phyloP scores from a whole-genome alignment of 1,140 invertebrate species.

The Micrasema longulum region DNA sequence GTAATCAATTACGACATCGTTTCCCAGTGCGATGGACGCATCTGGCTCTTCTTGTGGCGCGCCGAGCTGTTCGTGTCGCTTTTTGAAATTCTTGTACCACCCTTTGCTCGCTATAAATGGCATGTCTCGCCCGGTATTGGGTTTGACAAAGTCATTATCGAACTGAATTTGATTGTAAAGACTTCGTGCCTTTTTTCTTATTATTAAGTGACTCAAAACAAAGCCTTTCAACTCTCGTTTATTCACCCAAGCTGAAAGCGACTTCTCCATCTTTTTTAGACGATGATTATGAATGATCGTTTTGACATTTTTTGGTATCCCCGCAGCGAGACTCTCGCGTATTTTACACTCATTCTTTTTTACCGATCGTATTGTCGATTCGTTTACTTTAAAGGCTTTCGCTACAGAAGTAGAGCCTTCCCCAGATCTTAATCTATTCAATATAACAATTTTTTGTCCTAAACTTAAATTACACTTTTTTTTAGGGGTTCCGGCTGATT shows the following conservation, averaged over 20 bases:
- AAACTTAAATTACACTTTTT: background rate
- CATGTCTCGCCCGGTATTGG: constrained; percentile 1
- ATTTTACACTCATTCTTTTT: constrained; percentile 21
- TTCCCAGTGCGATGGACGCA: background rate
- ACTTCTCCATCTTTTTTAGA: constrained; percentile 17
- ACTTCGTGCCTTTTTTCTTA: constrained; percentile 17
- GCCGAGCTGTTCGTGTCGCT: constrained; percentile 11
- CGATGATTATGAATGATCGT: background rate
- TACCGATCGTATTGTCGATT: constrained; percentile 13
- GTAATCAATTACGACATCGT: constrained; percentile 9
- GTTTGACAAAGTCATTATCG: background rate
- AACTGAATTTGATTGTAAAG: constrained; percentile 16
- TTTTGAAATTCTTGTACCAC: constrained; percentile 31
- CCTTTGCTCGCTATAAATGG: constrained; percentile 29
- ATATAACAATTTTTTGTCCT: constrained; percentile 22
- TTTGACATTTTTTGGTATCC: constrained; percentile 15
- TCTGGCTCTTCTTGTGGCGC: background rate
- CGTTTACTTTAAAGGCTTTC: constrained; percentile 20
- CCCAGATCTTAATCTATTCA: constrained; percentile 16
- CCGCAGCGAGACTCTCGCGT: constrained; percentile 7
- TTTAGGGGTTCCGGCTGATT: no score
- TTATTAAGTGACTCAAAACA: background rate
- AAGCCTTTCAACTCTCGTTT: constrained; percentile 11
- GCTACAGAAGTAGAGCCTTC: constrained; percentile 31
- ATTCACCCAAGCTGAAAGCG: constrained; percentile 2